Conservation (phyloP, 1,140 invertebrate genomes). For the Drusus annulatus region DNA sequence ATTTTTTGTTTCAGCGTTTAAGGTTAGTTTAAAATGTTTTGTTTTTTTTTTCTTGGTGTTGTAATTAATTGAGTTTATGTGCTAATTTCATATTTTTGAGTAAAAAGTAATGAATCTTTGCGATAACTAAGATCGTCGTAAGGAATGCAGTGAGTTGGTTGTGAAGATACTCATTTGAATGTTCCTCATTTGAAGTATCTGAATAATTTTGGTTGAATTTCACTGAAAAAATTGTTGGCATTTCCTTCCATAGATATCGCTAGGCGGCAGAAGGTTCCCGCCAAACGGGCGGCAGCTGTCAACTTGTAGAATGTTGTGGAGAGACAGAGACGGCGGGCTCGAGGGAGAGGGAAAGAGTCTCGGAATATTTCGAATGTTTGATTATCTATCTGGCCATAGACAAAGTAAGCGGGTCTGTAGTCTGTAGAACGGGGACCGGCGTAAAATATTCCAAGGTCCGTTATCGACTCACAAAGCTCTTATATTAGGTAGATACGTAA, state of each 20-base stretch:
- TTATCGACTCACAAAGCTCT: constrained; percentile 14
- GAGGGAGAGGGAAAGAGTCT: constrained; percentile 6
- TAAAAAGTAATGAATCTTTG: too few species aligned
- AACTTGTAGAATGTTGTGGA: constrained; percentile 35
- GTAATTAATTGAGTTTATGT: too few species aligned
- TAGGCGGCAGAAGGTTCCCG: constrained; percentile 19
- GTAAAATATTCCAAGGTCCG: constrained; percentile 37
- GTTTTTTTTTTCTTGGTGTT: too few species aligned
- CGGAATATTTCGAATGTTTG: constrained; percentile 41
- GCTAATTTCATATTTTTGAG: too few species aligned
- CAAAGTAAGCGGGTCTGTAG: constrained; percentile 28
- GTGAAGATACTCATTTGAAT: background rate
- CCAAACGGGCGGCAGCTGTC: constrained; percentile 40
- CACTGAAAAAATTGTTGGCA: constrained; percentile 23
- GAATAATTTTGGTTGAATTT: constrained; percentile 9
- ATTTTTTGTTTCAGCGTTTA: too few species aligned
- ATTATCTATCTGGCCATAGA: constrained; percentile 38
- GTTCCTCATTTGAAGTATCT: background rate
- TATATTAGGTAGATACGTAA: background rate
- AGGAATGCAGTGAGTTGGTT: too few species aligned
- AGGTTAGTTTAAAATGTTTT: too few species aligned
- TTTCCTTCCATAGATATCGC: constrained; percentile 18
- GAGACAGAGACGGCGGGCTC: background rate
- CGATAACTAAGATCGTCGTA: too few species aligned
- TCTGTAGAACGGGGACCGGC: constrained; percentile 26